These are phyloP conservation scores for Meloidogyne floridensis DNA, from an alignment of 1,140 invertebrate genomes.

Conservation along the genomic window DNA sequence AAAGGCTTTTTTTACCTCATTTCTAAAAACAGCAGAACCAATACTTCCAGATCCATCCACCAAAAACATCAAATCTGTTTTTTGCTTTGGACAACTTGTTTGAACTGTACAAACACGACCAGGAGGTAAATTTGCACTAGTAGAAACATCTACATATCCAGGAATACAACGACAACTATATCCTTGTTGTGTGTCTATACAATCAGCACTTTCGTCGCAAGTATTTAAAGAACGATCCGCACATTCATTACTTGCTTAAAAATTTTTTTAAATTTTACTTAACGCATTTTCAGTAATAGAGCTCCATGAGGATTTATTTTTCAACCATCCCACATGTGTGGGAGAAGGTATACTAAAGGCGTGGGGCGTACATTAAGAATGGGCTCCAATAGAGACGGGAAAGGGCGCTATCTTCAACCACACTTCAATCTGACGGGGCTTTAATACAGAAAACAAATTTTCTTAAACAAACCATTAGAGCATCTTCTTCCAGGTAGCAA, in stretches of 20 bases:
- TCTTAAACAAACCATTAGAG: slow-evolving; percentile 49
- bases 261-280: slow-evolving; percentile 3
- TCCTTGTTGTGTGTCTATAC: slow-evolving; percentile 65
- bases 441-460: neutral
- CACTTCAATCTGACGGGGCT: too few relatives aligned
- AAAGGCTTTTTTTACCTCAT: slow-evolving; percentile 37
- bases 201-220: slow-evolving; percentile 67
- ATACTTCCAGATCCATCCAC: slow-evolving; percentile 65
- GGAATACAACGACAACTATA: slow-evolving; percentile 66
- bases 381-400: too few relatives aligned
- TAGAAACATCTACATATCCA: slow-evolving; percentile 66
- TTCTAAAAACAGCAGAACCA: slow-evolving; percentile 64
- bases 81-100: slow-evolving; percentile 60
- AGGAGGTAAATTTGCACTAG: slow-evolving; percentile 60
- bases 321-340: too few relatives aligned
- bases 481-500: slow-evolving; percentile 61
- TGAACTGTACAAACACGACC: slow-evolving; percentile 64
- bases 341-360: too few relatives aligned
- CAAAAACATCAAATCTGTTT: slow-evolving; percentile 61
- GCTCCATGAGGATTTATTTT: too few relatives aligned
- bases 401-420: too few relatives aligned
- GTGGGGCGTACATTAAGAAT: too few relatives aligned
- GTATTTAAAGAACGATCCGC: slow-evolving; percentile 54
- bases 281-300: too few relatives aligned
- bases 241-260: slow-evolving; percentile 65